A percentile compares a stretch with the other conserved stretches of the same genome.
Evolutionary conservation across 2,797 vertebrate genomes (phyloP).

Genomic region (Epinephelus coioides): DNA sequence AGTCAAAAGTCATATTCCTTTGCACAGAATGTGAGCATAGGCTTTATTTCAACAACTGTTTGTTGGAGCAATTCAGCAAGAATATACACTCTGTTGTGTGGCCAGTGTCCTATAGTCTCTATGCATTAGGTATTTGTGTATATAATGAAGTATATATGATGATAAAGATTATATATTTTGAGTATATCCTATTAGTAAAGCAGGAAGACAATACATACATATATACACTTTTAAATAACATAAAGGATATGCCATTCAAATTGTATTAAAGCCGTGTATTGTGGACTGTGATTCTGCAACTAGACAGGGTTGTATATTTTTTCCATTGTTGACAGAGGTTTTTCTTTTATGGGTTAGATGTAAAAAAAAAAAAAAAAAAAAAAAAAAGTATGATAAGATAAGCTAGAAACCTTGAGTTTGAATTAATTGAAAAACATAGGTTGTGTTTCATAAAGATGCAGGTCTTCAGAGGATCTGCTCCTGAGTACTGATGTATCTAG

Average conservation of each 20-base stretch:
- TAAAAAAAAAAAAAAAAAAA: no score
- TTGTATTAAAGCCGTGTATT: not conserved
- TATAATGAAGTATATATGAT: not conserved
- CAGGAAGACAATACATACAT: not conserved
- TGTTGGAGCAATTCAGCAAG: not conserved
- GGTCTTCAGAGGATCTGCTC: not conserved
- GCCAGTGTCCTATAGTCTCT: not conserved
- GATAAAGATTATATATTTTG: not conserved
- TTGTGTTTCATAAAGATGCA: not conserved
- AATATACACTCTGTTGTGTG: not conserved
- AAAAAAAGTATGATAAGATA: no score
- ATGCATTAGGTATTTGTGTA: no score
- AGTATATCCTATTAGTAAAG: no score
- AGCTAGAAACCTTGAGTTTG: no score
- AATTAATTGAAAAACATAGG: no score
- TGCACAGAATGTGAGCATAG: not conserved
- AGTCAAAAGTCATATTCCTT: not conserved
- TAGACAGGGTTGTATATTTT: no score
- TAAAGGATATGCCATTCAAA: not conserved
- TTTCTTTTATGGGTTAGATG: not conserved
- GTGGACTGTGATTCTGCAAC: not conserved
- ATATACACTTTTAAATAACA: not conserved
- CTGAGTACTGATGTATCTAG: conserved; percentile 17
- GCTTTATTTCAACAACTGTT: not conserved
- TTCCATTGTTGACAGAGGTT: not conserved